Evolutionary conservation across 2,797 vertebrate genomes (phyloP).

Genomic region (Capromys pilorides): DNA sequence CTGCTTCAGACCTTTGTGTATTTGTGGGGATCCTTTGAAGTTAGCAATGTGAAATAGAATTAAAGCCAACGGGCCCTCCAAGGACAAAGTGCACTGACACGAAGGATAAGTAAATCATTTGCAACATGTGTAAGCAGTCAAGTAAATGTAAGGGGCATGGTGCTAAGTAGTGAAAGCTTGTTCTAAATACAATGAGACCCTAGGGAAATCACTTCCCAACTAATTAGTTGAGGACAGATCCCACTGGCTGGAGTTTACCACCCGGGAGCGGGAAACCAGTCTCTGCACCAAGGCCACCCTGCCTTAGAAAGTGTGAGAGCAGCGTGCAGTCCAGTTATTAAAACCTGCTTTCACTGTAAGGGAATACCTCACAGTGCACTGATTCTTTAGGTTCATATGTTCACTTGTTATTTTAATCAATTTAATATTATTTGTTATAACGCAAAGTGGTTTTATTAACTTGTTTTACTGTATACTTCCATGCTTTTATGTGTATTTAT

Average conservation of each 20-base stretch:
- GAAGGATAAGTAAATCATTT: conserved; percentile 49
- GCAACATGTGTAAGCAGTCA: background rate
- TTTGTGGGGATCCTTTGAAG: background rate
- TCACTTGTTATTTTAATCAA: conserved; percentile 61
- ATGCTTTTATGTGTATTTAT: background rate
- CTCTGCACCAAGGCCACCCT: conserved; percentile 10
- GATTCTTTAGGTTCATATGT: conserved; percentile 41
- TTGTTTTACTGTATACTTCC: conserved; percentile 33
- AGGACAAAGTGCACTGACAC: conserved; percentile 13
- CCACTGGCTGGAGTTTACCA: background rate
- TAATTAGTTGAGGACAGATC: conserved; percentile 57
- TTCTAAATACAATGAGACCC: background rate
- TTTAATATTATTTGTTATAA: conserved; percentile 35
- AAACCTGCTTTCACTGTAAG: background rate
- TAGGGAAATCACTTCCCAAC: conserved; percentile 62
- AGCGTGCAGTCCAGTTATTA: background rate
- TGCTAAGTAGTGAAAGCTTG: conserved; percentile 42
- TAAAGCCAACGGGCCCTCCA: background rate
- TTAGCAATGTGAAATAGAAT: conserved; percentile 25
- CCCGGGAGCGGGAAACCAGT: background rate
- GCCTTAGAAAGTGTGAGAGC: background rate
- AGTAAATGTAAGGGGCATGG: conserved; percentile 33
- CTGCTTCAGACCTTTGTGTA: background rate
- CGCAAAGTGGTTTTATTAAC: background rate
- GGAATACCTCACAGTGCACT: conserved; percentile 12